These are phyloP conservation scores for Didymodactylos carnosus DNA, from an alignment of 2,888 invertebrate genomes.

Conservation along the genomic window DNA sequence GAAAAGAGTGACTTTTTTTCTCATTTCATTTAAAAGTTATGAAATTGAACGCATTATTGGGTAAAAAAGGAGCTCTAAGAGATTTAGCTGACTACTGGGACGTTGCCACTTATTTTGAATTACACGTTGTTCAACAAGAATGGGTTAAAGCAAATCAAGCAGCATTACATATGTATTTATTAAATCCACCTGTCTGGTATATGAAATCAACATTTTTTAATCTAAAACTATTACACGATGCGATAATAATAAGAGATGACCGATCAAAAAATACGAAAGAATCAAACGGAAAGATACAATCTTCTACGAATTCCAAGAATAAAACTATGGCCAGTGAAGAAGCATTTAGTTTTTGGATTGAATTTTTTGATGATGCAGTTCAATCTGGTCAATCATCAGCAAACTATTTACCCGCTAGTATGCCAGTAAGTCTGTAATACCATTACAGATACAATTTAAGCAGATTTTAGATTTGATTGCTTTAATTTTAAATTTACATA, in stretches of 20 bases:
- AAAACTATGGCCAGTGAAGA: neutral
- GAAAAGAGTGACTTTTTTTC: slow-evolving; percentile 36
- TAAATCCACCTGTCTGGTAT: neutral
- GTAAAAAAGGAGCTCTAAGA: slow-evolving; percentile 79
- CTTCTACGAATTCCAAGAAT: neutral
- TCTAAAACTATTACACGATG: neutral
- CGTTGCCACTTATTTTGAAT: slow-evolving; percentile 86
- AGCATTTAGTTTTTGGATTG: neutral
- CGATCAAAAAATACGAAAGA: neutral
- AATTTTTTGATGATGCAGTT: neutral
- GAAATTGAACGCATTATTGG: slow-evolving; percentile 84
- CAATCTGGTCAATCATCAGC: neutral
- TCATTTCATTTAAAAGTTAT: slow-evolving; percentile 42
- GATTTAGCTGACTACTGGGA: slow-evolving; percentile 94
- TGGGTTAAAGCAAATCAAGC: neutral
- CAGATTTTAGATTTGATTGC: no score
- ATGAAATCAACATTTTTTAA: neutral
- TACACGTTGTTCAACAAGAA: neutral
- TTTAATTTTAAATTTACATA: no score
- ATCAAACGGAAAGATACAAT: neutral
- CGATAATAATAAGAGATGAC: neutral
- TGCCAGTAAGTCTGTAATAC: neutral
- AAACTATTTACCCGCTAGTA: neutral
- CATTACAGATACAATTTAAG: no score
- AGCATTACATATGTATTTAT: neutral